These are phyloP conservation scores for Meandrusa payeni DNA, from an alignment of 2,888 invertebrate species.

Conservation along the genomic window DNA sequence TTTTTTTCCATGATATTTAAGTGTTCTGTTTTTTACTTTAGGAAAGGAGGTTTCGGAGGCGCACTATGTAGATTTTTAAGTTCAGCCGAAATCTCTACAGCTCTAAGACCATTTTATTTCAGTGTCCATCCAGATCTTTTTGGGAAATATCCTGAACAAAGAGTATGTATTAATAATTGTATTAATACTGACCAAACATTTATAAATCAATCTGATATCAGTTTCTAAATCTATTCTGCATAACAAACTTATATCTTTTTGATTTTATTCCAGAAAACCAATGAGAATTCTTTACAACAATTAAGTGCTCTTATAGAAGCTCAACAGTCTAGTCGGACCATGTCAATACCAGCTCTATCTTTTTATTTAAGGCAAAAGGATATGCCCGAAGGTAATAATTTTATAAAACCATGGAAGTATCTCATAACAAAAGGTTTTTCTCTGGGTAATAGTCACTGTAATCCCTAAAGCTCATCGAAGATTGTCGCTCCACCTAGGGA, in stretches of 20 bases:
- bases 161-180: conserved; percentile 77
- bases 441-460: no score
- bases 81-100: conserved; percentile 92
- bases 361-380: conserved; percentile 90
- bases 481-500: no score
- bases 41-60: conserved; percentile 43
- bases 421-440: no score
- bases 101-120: conserved; percentile 96
- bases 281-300: conserved; percentile 94
- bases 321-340: conserved; percentile 83
- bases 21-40: conserved; percentile 26
- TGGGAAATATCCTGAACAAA: conserved; percentile 93
- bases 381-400: conserved; percentile 77
- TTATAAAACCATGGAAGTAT: no score
- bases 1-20: background rate
- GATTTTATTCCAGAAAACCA: conserved; percentile 84
- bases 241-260: background rate
- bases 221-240: no score
- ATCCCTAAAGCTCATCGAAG: no score
- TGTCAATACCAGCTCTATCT: conserved; percentile 82
- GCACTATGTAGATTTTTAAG: conserved; percentile 77
- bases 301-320: conserved; percentile 92
- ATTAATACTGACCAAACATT: no score
- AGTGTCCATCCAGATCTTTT: conserved; percentile 97
- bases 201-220: background rate